These are phyloP conservation scores for Sporophila hypoxantha DNA, from an alignment of 2,113 vertebrate species.

Conservation along the genomic window DNA sequence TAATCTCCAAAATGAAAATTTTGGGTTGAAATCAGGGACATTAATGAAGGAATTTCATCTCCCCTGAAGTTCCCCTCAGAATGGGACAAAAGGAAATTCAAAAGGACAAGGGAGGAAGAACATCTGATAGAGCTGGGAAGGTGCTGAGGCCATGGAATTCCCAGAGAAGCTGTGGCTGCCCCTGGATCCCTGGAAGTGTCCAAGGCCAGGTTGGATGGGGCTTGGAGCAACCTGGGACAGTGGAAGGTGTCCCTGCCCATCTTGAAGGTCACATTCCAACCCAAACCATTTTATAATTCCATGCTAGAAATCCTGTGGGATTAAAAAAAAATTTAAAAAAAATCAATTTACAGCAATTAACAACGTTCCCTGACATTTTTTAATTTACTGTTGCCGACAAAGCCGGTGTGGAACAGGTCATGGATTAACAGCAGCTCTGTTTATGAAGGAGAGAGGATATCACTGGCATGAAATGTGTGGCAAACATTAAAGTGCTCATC, in stretches of 20 bases:
- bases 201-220: fast-evolving
- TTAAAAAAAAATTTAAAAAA: neutral
- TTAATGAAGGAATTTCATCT: neutral
- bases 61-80: neutral
- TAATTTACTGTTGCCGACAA: neutral
- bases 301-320: neutral
- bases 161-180: neutral
- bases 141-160: neutral
- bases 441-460: neutral
- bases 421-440: neutral
- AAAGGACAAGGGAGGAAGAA: neutral
- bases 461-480: neutral
- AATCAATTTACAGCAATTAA: neutral
- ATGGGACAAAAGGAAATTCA: neutral
- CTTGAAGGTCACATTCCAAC: neutral
- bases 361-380: neutral
- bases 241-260: neutral
- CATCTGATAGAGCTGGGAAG: neutral
- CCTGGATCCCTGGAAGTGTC: neutral
- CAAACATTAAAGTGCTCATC: neutral
- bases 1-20: neutral
- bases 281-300: neutral
- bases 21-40: neutral
- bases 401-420: neutral
- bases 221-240: neutral